Evolutionary conservation across 1,140 invertebrate genomes (phyloP).

Genomic region (Aporrectodea caliginosa): DNA sequence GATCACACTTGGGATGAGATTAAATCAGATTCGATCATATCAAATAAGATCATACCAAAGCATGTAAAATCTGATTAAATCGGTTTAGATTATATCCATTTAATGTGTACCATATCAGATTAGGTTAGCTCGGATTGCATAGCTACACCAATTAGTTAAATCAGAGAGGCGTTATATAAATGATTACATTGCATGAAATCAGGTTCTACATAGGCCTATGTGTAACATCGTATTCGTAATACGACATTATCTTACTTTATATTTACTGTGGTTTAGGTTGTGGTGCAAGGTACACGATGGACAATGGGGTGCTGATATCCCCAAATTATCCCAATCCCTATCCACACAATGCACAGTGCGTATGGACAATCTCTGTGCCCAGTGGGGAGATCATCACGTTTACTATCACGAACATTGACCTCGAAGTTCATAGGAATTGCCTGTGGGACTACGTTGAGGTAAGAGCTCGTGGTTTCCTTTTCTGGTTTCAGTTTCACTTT

Average conservation of each 20-base stretch:
- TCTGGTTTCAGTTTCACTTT: no score
- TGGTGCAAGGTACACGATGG: slow-evolving; percentile 43
- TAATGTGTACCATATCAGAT: no score
- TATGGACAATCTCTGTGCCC: slow-evolving; percentile 50
- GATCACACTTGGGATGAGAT: no score
- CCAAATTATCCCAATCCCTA: slow-evolving; percentile 50
- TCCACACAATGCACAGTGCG: slow-evolving; percentile 46
- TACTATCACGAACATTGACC: slow-evolving; percentile 63
- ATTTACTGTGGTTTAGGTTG: slow-evolving; percentile 40
- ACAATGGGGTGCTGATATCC: slow-evolving; percentile 45
- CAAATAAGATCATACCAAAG: no score
- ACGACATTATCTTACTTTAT: background rate
- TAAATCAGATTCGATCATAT: no score
- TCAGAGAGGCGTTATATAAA: background rate
- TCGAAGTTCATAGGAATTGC: slow-evolving; percentile 47
- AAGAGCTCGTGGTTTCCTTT: no score
- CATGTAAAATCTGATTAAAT: no score
- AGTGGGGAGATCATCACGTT: slow-evolving; percentile 68
- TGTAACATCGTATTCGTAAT: background rate
- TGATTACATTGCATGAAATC: background rate
- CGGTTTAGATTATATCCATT: no score
- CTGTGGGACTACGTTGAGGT: slow-evolving; percentile 55
- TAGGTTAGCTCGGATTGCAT: no score
- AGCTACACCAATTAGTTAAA: no score
- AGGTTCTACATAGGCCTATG: no score